Percentiles rank a stretch among this genome's conserved stretches.
These are phyloP conservation scores for Elysia crispata DNA, from an alignment of 2,888 invertebrate genomes.

Conservation along the genomic window DNA sequence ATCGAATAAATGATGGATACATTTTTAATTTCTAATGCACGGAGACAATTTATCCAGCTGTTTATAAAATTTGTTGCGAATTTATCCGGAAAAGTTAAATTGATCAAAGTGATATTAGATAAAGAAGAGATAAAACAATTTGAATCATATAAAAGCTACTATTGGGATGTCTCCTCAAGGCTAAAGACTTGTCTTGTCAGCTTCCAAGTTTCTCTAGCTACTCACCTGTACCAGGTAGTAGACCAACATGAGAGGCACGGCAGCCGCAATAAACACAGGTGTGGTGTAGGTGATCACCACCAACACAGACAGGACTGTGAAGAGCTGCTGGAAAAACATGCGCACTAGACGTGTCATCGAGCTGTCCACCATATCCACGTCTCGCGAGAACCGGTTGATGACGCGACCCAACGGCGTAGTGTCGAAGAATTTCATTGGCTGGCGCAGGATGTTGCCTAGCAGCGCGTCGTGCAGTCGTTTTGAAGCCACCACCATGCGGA, in stretches of 20 bases:
- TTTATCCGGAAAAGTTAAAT: no score
- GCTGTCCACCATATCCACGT: slow-evolving; percentile 51
- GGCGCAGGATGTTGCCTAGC: slow-evolving; percentile 50
- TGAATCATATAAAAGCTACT: no score
- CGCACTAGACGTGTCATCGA: slow-evolving; percentile 50
- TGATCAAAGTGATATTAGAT: no score
- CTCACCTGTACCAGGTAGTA: slow-evolving; percentile 75
- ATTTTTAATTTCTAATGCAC: no score
- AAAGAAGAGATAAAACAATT: no score
- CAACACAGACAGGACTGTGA: slow-evolving; percentile 71
- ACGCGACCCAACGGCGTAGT: slow-evolving; percentile 51
- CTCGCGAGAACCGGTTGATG: slow-evolving; percentile 53
- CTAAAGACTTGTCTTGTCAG: no score
- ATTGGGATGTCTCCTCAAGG: no score
- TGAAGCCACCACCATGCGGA: slow-evolving; percentile 51
- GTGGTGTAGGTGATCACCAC: slow-evolving; percentile 74
- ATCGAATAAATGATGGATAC: no score
- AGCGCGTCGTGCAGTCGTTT: slow-evolving; percentile 48
- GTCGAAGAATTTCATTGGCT: slow-evolving; percentile 54
- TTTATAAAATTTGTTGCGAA: no score
- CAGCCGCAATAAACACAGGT: slow-evolving; percentile 66
- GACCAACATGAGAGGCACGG: slow-evolving; percentile 71
- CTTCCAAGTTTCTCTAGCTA: no score
- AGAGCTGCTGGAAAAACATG: slow-evolving; percentile 52
- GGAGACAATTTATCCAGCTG: no score